Percentiles rank a stretch among this genome's conserved stretches.
Evolutionary conservation across 2,113 vertebrate species (phyloP).

Genomic region (Girardinichthys multiradiatus): DNA sequence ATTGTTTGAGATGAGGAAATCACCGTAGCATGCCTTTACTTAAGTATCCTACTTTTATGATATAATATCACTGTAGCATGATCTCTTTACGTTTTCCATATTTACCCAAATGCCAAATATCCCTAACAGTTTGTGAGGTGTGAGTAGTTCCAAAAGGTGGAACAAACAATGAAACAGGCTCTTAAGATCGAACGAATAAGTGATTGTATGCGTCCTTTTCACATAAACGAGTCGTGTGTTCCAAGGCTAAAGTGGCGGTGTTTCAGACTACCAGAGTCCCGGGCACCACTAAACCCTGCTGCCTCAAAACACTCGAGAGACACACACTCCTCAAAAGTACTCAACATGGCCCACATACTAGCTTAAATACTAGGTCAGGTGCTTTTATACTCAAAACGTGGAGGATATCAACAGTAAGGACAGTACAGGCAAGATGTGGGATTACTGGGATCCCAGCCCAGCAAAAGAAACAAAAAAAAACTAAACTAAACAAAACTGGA

Average conservation of each 20-base stretch:
- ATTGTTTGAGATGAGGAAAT: no score
- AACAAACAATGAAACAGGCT: constrained; percentile 24
- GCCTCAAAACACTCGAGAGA: constrained; percentile 43
- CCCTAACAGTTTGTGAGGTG: no score
- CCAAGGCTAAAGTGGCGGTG: constrained; percentile 39
- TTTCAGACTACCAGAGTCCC: constrained; percentile 66
- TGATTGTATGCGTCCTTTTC: constrained; percentile 61
- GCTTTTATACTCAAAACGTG: constrained; percentile 36
- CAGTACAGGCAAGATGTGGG: constrained; percentile 46
- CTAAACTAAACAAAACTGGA: constrained; percentile 16
- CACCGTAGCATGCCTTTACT: no score
- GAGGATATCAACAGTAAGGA: constrained; percentile 30
- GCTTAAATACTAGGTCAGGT: constrained; percentile 69
- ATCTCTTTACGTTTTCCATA: no score
- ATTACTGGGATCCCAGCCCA: constrained; percentile 81
- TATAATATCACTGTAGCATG: no score
- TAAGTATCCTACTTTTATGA: no score
- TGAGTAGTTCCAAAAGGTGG: constrained; percentile 25
- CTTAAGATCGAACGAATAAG: constrained; percentile 32
- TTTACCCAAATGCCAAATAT: no score
- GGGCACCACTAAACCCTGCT: constrained; percentile 28
- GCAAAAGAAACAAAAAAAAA: constrained; percentile 53
- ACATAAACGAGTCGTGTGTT: constrained; percentile 17
- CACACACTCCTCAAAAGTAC: constrained; percentile 31
- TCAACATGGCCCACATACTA: constrained; percentile 49